These are phyloP conservation scores for Cisticola juncidis DNA, from an alignment of 2,113 vertebrate species.

Conservation along the genomic window DNA sequence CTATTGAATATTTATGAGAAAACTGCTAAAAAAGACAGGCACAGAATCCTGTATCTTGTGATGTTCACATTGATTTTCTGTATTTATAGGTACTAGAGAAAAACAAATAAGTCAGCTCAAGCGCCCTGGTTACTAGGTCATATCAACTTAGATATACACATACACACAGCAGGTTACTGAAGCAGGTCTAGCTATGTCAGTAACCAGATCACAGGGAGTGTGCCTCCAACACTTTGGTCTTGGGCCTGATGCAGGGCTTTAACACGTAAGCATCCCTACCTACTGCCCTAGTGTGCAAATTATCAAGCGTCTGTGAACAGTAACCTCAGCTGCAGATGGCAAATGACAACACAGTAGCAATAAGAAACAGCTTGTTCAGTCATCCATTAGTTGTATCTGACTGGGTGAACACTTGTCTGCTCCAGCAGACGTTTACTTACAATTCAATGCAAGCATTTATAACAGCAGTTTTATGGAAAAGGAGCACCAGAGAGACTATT, in stretches of 20 bases:
- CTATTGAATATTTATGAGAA: not conserved
- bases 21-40: not conserved
- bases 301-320: not conserved
- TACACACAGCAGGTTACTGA: not conserved
- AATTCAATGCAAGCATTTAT: not conserved
- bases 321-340: not conserved
- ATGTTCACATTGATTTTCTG: not conserved
- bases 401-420: not conserved
- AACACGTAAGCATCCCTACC: not conserved
- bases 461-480: not conserved
- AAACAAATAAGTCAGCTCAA: not conserved
- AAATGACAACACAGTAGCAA: not conserved
- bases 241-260: not conserved
- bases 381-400: not conserved
- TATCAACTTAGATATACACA: not conserved
- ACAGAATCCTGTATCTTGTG: not conserved
- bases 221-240: not conserved
- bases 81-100: not conserved
- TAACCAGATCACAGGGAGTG: not conserved
- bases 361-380: slow-evolving; percentile 10
- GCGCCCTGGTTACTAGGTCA: not conserved
- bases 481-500: not conserved
- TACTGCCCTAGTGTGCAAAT: not conserved
- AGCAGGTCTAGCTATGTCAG: not conserved
- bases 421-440: not conserved